These are phyloP conservation scores for Lasioglossum baleicum DNA, from an alignment of 1,140 invertebrate species.

Conservation along the genomic window DNA sequence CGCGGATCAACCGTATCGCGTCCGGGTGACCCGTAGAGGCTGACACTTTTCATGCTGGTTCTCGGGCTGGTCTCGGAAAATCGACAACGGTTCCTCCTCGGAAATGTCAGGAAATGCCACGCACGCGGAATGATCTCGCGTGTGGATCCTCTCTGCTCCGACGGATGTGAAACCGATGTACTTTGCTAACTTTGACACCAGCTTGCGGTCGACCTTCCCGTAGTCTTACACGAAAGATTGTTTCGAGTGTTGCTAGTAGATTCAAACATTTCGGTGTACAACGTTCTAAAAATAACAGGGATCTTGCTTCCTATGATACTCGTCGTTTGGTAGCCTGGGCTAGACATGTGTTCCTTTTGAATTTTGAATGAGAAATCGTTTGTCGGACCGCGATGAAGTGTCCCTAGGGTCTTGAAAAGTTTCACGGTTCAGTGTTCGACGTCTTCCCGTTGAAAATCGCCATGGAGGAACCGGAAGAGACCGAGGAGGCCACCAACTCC, in stretches of 20 bases:
- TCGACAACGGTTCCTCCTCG: neutral
- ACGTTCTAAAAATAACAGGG: no score
- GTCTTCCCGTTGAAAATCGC: neutral
- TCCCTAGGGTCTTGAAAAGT: neutral
- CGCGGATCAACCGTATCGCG: neutral
- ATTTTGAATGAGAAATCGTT: neutral
- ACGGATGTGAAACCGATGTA: neutral
- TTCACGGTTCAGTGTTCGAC: neutral
- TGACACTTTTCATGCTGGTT: neutral
- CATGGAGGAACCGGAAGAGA: constrained; percentile 29
- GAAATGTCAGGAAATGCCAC: neutral
- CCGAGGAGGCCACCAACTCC: constrained; percentile 12
- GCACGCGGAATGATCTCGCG: neutral
- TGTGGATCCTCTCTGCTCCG: neutral
- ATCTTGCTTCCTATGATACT: no score
- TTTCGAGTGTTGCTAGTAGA: neutral
- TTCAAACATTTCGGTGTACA: no score
- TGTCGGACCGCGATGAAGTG: neutral
- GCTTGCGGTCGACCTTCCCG: no score
- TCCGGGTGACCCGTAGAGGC: neutral
- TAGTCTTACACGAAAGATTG: neutral
- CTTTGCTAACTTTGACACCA: neutral
- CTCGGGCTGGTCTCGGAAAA: neutral
- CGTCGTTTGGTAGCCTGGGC: no score
- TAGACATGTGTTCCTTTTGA: no score